A percentile compares a stretch with the other conserved stretches of the same genome.
These are phyloP conservation scores for Tetramorium parvispinum DNA, from an alignment of 1,140 invertebrate genomes.

Conservation along the genomic window DNA sequence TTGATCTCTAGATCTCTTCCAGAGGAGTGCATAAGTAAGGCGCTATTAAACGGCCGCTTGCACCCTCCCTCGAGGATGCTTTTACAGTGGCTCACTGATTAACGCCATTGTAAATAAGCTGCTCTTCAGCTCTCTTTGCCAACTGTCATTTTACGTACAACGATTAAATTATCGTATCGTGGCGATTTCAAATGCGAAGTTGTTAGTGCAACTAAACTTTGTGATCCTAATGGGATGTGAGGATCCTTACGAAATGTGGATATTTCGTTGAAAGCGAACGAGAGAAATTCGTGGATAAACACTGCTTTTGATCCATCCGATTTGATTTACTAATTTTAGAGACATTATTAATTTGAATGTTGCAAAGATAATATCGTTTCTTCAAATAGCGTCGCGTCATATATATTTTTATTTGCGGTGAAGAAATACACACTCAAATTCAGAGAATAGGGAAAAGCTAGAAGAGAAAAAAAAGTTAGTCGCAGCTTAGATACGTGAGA, in stretches of 20 bases:
- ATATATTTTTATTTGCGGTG: constrained; percentile 19
- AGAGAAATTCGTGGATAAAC: constrained; percentile 8
- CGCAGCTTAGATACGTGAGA: constrained; percentile 76
- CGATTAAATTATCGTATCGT: constrained; percentile 6
- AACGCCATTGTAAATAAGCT: constrained; percentile 46
- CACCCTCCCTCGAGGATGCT: neutral
- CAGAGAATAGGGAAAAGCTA: constrained; percentile 33
- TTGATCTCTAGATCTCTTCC: constrained; percentile 44
- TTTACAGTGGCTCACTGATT: constrained; percentile 33
- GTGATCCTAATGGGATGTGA: neutral
- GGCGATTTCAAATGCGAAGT: constrained; percentile 7
- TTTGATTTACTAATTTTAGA: constrained; percentile 17
- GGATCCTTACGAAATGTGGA: neutral
- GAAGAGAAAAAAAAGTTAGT: constrained; percentile 1
- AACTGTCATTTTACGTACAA: constrained; percentile 21
- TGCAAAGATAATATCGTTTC: neutral
- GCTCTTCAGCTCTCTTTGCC: constrained; percentile 7
- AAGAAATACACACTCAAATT: constrained; percentile 53
- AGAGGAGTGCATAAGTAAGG: constrained; percentile 26
- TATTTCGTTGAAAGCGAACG: neutral
- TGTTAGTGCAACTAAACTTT: constrained; percentile 16
- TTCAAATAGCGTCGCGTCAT: neutral
- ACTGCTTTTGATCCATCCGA: neutral
- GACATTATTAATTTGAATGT: neutral
- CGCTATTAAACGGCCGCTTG: constrained; percentile 43